Conservation (phyloP, 2,888 invertebrate genomes). For the Dichetophora obliterata region DNA sequence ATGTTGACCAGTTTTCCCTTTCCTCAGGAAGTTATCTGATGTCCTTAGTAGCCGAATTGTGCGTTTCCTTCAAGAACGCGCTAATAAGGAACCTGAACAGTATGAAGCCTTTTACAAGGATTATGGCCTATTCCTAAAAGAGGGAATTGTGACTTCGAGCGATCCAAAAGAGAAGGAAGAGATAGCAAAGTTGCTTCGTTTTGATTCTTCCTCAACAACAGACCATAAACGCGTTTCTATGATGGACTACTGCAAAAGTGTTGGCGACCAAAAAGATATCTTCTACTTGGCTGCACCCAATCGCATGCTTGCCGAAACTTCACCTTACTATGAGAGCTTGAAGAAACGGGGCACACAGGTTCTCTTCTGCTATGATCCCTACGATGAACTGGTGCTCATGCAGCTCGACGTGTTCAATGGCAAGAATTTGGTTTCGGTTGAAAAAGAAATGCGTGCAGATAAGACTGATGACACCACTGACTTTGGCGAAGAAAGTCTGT, state of each 20-base stretch:
- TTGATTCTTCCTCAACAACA: constrained; percentile 88
- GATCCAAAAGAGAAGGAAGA: constrained; percentile 90
- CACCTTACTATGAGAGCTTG: constrained; percentile 94
- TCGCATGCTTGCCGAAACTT: constrained; percentile 91
- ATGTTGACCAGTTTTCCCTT: background rate
- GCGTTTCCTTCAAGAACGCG: constrained; percentile 86
- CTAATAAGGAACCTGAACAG: constrained; percentile 84
- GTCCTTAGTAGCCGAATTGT: constrained; percentile 87
- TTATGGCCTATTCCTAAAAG: constrained; percentile 93
- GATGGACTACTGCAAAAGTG: constrained; percentile 81
- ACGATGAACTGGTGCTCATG: constrained; percentile 94
- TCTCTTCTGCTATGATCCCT: constrained; percentile 95
- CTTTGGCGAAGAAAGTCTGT: constrained; percentile 78
- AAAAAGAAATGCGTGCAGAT: constrained; percentile 90
- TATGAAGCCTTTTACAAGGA: constrained; percentile 91
- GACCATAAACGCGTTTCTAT: constrained; percentile 81
- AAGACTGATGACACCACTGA: constrained; percentile 74
- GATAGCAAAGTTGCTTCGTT: constrained; percentile 88
- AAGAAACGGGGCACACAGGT: constrained; percentile 91
- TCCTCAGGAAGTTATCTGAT: constrained; percentile 80
- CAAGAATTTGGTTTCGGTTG: constrained; percentile 85
- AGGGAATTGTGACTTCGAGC: constrained; percentile 90
- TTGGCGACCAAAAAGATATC: constrained; percentile 85
- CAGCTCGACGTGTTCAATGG: constrained; percentile 84
- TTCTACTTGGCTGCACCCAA: constrained; percentile 96